Percentiles rank a stretch among this genome's conserved stretches.
Conservation (phyloP, 1,140 invertebrate genomes). For the Acromyrmex heyeri region DNA sequence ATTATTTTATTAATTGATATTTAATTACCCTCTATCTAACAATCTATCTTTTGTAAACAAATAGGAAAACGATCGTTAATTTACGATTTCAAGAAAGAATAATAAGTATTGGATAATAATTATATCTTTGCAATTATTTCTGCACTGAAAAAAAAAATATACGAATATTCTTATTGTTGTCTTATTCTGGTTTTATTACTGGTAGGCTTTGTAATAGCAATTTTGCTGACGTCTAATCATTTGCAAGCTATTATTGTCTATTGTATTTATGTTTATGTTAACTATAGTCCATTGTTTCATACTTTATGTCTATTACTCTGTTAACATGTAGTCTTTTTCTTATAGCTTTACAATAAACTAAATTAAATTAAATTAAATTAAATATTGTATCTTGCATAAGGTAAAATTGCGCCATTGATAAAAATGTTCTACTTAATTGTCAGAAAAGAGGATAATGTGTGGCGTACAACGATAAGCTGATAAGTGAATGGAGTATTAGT, state of each 20-base stretch:
- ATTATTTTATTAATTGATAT: slow-evolving; percentile 24
- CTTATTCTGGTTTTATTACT: too few species aligned
- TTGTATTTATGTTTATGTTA: too few species aligned
- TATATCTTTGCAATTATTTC: neutral
- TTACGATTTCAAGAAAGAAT: neutral
- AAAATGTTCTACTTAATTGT: neutral
- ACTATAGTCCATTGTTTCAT: too few species aligned
- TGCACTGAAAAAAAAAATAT: neutral
- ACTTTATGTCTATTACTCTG: too few species aligned
- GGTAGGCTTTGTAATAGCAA: too few species aligned
- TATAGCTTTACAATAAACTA: too few species aligned
- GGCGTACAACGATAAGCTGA: slow-evolving; percentile 17
- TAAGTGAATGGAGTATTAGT: slow-evolving; percentile 51
- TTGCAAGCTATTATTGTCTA: too few species aligned
- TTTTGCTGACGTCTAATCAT: too few species aligned
- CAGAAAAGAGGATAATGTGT: slow-evolving; percentile 9
- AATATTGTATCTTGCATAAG: too few species aligned
- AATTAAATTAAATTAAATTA: too few species aligned
- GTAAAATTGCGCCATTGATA: neutral
- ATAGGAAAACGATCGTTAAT: neutral
- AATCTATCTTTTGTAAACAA: neutral
- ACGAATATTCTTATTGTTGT: too few species aligned
- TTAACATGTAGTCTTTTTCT: too few species aligned
- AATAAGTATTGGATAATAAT: neutral
- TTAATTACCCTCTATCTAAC: slow-evolving; percentile 33